A percentile compares a stretch with the other conserved stretches of the same genome.
These are phyloP conservation scores for Phengaris alcon DNA, from an alignment of 2,888 invertebrate species.

Conservation along the genomic window DNA sequence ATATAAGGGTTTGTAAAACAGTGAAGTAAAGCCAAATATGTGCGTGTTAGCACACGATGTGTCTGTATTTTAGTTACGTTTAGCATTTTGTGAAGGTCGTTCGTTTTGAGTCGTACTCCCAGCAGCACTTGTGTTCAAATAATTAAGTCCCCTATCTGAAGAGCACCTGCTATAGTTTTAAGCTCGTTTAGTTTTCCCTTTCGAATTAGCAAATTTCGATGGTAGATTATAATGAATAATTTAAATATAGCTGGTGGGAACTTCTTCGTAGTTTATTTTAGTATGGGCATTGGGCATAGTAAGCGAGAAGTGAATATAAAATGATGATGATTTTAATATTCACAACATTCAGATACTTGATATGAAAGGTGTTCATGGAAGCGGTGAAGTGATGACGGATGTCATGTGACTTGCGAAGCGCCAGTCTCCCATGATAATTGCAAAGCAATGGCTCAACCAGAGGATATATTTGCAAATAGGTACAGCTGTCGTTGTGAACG, in stretches of 20 bases:
- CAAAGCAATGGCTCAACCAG: background rate
- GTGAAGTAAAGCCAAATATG: background rate
- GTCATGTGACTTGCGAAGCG: background rate
- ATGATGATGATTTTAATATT: background rate
- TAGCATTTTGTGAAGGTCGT: conserved; percentile 1
- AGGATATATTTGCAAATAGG: background rate
- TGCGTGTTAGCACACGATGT: background rate
- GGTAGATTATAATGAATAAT: background rate
- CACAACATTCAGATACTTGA: background rate
- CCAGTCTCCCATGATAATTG: conserved; percentile 2
- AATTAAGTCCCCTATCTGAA: background rate
- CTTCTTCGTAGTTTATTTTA: background rate
- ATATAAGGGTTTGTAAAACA: no score
- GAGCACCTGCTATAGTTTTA: background rate
- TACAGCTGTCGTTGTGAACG: background rate
- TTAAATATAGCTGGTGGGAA: background rate
- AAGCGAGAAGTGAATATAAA: background rate
- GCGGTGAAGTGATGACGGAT: background rate
- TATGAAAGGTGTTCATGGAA: background rate
- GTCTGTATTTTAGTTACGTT: background rate
- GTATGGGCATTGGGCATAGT: background rate
- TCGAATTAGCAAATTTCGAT: background rate
- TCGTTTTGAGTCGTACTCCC: conserved; percentile 5
- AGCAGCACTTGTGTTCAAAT: background rate
- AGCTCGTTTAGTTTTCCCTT: background rate